These are phyloP conservation scores for Tetragonula clypearis DNA, from an alignment of 1,140 invertebrate species.

Conservation along the genomic window DNA sequence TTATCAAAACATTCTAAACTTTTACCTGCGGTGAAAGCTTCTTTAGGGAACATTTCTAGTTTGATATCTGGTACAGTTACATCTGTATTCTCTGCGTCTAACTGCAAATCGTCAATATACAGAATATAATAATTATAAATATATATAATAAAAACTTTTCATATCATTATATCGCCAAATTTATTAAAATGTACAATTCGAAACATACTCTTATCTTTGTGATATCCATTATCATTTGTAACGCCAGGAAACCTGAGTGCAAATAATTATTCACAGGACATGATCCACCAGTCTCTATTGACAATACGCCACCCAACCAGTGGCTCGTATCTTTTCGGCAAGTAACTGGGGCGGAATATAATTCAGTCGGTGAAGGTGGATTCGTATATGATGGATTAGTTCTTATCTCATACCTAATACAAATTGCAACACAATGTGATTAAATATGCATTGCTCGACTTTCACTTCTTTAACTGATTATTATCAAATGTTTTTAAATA, in stretches of 20 bases:
- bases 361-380: slow-evolving; percentile 85
- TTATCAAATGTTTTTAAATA: slow-evolving; percentile 71
- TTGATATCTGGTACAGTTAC: slow-evolving; percentile 85
- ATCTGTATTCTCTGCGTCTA: slow-evolving; percentile 83
- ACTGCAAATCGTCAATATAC: slow-evolving; percentile 73
- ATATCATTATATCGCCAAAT: background rate
- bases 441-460: background rate
- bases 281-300: slow-evolving; percentile 85
- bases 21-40: slow-evolving; percentile 85
- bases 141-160: too few relatives aligned
- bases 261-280: slow-evolving; percentile 90
- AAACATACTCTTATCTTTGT: slow-evolving; percentile 85
- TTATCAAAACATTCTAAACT: background rate
- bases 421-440: background rate
- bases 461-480: background rate
- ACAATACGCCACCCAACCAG: slow-evolving; percentile 84
- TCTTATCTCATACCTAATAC: slow-evolving; percentile 86
- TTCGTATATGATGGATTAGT: slow-evolving; percentile 86
- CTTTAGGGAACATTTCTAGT: slow-evolving; percentile 88
- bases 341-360: slow-evolving; percentile 85
- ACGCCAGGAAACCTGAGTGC: slow-evolving; percentile 87
- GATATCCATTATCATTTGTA: slow-evolving; percentile 88
- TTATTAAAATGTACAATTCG: background rate
- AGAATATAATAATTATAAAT: background rate
- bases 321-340: slow-evolving; percentile 85